These are phyloP conservation scores for Passerina amoena DNA, from an alignment of 2,113 vertebrate species.

Conservation along the genomic window DNA sequence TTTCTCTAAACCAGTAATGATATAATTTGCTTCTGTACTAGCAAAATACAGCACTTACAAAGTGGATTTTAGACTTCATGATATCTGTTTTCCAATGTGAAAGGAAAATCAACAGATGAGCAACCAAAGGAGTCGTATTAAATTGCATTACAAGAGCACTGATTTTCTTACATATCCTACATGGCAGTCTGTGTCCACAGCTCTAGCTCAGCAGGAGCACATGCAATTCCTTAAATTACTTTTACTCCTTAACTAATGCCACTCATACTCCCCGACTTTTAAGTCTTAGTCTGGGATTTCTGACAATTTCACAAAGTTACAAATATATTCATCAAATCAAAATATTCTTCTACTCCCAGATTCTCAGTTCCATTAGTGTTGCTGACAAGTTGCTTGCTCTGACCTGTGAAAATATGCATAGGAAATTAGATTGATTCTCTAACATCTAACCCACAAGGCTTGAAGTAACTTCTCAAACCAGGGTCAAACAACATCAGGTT, in stretches of 20 bases:
- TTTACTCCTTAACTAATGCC: background rate
- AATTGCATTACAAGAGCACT: background rate
- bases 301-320: background rate
- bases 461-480: background rate
- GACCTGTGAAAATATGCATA: slow-evolving; percentile 7
- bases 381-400: background rate
- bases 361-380: background rate
- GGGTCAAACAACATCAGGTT: background rate
- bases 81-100: background rate
- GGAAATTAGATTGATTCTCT: background rate
- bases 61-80: background rate
- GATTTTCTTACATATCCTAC: background rate
- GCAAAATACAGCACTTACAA: background rate
- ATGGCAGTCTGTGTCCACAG: background rate
- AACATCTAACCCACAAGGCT: background rate
- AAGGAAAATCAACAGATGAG: background rate
- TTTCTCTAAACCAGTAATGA: background rate
- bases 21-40: background rate
- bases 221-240: background rate
- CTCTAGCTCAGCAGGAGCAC: background rate
- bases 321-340: background rate
- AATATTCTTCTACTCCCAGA: background rate
- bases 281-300: background rate
- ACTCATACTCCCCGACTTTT: rapidly evolving
- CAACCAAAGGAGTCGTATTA: background rate